Evolutionary conservation across 2,888 invertebrate genomes (phyloP).

Genomic region (Melinaea marsaeus): DNA sequence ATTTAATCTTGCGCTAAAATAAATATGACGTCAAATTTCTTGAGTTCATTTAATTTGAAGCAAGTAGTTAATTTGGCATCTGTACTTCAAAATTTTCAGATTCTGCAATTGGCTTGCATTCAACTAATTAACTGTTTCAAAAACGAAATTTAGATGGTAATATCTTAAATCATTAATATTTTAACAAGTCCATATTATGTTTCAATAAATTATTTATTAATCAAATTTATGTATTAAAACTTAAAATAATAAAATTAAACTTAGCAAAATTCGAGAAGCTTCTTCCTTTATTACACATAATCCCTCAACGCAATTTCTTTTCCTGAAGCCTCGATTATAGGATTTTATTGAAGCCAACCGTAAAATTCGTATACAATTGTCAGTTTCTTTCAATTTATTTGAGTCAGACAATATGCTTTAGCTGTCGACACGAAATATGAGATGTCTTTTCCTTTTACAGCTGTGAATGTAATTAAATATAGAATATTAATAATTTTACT

Average conservation of each 20-base stretch:
- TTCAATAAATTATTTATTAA: too few relatives aligned
- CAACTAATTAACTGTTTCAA: too few relatives aligned
- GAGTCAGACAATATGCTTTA: slow-evolving; percentile 3
- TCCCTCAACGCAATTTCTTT: background rate
- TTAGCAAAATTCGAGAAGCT: background rate
- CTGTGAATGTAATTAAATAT: background rate
- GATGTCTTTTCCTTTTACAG: background rate
- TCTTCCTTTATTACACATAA: background rate
- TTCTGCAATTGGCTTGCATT: too few relatives aligned
- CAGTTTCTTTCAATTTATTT: slow-evolving; percentile 6
- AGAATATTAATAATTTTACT: too few relatives aligned
- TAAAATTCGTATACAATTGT: slow-evolving; percentile 2
- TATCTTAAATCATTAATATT: too few relatives aligned
- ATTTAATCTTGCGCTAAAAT: too few relatives aligned
- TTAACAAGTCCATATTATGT: too few relatives aligned
- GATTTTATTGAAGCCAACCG: slow-evolving; percentile 6
- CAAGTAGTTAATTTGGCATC: too few relatives aligned
- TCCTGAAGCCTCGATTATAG: background rate
- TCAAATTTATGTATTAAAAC: background rate
- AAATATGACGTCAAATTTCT: too few relatives aligned
- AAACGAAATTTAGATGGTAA: too few relatives aligned
- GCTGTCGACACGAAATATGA: background rate
- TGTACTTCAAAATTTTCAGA: too few relatives aligned
- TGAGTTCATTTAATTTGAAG: too few relatives aligned
- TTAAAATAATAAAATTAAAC: background rate